Evolutionary conservation across 2,797 vertebrate genomes (phyloP).

Genomic region (Gallinago solitaria): DNA sequence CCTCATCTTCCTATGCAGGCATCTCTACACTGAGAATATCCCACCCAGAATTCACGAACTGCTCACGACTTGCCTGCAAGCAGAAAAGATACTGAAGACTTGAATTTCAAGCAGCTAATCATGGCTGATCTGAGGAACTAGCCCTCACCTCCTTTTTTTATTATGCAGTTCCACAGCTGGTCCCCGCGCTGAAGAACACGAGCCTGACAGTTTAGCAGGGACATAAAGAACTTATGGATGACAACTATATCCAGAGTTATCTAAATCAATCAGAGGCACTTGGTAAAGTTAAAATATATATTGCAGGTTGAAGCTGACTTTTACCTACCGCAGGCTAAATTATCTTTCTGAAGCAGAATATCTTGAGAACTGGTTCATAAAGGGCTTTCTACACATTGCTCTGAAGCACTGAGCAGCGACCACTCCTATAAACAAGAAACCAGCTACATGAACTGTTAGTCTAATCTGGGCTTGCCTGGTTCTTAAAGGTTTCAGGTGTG

Average conservation of each 20-base stretch:
- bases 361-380: background rate
- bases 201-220: background rate
- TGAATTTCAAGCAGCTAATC: background rate
- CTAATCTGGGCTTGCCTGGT: background rate
- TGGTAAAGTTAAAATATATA: background rate
- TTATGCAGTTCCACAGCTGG: accelerated
- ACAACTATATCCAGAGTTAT: background rate
- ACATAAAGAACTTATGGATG: background rate
- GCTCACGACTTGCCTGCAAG: background rate
- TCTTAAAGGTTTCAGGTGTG: background rate
- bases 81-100: background rate
- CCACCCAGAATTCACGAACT: background rate
- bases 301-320: slow-evolving; percentile 12
- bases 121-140: background rate
- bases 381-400: background rate
- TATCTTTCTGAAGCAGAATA: background rate
- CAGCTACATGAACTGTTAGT: background rate
- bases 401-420: background rate
- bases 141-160: background rate
- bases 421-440: background rate
- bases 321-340: background rate
- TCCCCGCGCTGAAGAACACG: background rate
- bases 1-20: background rate
- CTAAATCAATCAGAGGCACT: background rate
- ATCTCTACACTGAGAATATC: background rate